Evolutionary conservation across 2,797 vertebrate species (phyloP).

Genomic region (Danio kyathit): DNA sequence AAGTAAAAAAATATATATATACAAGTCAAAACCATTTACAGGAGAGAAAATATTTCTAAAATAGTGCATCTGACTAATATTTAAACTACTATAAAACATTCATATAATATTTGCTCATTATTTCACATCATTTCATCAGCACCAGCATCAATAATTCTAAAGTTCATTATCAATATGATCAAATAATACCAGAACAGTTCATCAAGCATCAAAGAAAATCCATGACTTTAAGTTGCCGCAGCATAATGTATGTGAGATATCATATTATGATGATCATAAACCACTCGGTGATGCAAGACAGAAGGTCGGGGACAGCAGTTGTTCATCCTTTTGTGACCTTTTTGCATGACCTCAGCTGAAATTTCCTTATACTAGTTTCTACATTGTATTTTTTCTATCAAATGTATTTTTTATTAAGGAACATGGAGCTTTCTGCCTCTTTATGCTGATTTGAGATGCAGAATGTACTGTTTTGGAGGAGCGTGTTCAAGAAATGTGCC

Average conservation of each 20-base stretch:
- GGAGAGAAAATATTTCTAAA: not conserved
- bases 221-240: not conserved
- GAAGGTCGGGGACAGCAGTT: not conserved
- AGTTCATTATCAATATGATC: not conserved
- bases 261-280: slow-evolving; percentile 36
- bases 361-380: slow-evolving; percentile 11
- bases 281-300: slow-evolving; percentile 7
- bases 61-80: not conserved
- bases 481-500: not conserved
- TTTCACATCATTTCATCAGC: not conserved
- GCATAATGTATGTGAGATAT: not conserved
- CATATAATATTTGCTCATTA: not conserved
- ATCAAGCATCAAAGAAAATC: slow-evolving; percentile 6
- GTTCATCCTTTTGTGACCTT: not conserved
- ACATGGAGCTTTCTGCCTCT: not conserved
- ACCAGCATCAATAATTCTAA: not conserved
- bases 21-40: not conserved
- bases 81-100: not conserved
- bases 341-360: not conserved
- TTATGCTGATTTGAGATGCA: slow-evolving; percentile 22
- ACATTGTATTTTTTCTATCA: no score
- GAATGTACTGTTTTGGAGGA: not conserved
- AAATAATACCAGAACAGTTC: not conserved
- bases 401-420: slow-evolving; percentile 13
- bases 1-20: slow-evolving; percentile 10